Evolutionary conservation across 2,888 invertebrate genomes (phyloP), one percentile per base, ranked within the genome.

Genomic region (Epirrhoe alternata): DNA sequence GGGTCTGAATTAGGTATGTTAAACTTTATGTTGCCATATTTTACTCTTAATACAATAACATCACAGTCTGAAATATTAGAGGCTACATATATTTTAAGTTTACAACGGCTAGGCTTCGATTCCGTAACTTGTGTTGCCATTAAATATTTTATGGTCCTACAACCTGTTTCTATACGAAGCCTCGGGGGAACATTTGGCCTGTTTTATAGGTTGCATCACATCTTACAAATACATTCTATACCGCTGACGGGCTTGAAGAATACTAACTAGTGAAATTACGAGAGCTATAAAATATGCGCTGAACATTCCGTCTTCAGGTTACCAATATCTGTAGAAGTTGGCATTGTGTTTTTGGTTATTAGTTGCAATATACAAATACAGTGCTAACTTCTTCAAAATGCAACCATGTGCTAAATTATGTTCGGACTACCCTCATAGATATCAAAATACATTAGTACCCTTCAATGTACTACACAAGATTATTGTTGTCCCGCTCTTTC

Each of bases 111-210:
- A 55, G 60, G 69, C 55, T 68, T 66, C 69, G 74, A 76, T 72
- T 75, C 38, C 84, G 82, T 81, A 78, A 83, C 83, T 85, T 82
- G 86, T 86, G 80, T 83, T 83, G 84, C 85, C 79, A 88, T 88
- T 85, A 88, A 87, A 87, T 78, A 85, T 87, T 90, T 90, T 89
- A 90, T 85, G 72, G 69, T 77, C 81, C 79, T 77, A 78, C 89
- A 87, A 82, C 83, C 85, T 88, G 88, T 85, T 84, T 64, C 65
- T 64, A 58, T 61, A 66, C 69, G 61, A 59, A 65, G 65, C 47
- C 55, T 61, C 42, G 45, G 45, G 57, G 69, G 66, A 64, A 64
- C 69, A 66, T 69, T 69, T 64, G 66, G 66, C 61, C 60, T 61
- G 69, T 69, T 69, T 69, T 69, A 69, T 69, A 64, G 69, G 66